Percentiles rank a stretch among this genome's conserved stretches.
These are phyloP conservation scores for Pandemis heparana DNA, from an alignment of 2,888 invertebrate species.

Conservation along the genomic window DNA sequence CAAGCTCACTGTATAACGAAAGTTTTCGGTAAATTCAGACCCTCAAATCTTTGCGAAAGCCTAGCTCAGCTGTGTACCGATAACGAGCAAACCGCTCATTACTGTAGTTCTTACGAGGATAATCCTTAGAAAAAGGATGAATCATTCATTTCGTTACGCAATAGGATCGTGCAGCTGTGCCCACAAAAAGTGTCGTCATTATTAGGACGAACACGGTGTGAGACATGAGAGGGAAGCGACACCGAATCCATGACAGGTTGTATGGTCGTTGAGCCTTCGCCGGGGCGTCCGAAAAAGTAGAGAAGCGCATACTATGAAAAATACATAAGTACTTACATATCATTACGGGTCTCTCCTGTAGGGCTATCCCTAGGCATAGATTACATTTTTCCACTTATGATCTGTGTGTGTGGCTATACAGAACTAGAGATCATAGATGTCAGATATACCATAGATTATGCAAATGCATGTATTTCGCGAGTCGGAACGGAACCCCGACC, in stretches of 20 bases:
- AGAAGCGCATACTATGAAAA: neutral
- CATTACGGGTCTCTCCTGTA: too few species aligned
- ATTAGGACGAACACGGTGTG: conserved; percentile 1
- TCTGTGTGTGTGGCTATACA: too few species aligned
- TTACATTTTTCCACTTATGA: too few species aligned
- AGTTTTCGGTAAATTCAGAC: neutral
- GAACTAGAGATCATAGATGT: too few species aligned
- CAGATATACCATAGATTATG: too few species aligned
- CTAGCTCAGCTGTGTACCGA: neutral
- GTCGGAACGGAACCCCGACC: too few species aligned
- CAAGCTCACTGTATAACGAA: neutral
- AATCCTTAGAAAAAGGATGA: conserved; percentile 13
- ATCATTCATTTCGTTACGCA: conserved; percentile 19
- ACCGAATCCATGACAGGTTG: neutral
- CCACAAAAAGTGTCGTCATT: conserved; percentile 34
- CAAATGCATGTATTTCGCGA: too few species aligned
- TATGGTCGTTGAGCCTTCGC: neutral
- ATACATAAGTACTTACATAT: too few species aligned
- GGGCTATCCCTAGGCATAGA: too few species aligned
- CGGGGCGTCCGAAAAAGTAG: neutral
- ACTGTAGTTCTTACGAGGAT: conserved; percentile 9
- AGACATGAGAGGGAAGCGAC: neutral
- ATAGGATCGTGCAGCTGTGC: conserved; percentile 28
- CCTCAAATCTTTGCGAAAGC: neutral
- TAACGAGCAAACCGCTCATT: conserved; percentile 15